Conservation (phyloP, 2,888 invertebrate species). For the Notodonta ziczac region DNA sequence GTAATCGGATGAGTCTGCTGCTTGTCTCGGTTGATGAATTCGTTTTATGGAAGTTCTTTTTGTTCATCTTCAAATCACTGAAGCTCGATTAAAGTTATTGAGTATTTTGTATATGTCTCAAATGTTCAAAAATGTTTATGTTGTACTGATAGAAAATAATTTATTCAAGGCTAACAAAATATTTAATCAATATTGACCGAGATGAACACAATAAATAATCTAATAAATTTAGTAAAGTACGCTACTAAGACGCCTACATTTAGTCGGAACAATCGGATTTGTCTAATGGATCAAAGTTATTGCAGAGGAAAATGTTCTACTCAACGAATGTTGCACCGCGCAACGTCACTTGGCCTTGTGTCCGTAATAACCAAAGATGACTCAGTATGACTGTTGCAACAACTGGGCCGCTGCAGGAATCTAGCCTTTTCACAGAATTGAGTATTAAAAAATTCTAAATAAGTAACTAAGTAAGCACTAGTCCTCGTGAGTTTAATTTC, state of each 20-base stretch:
- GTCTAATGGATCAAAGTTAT: constrained; percentile 55
- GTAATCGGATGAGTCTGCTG: constrained; percentile 74
- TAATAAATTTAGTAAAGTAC: constrained; percentile 12
- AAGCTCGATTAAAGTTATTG: constrained; percentile 50
- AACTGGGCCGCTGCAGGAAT: constrained; percentile 26
- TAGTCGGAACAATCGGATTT: constrained; percentile 51
- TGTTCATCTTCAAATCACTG: constrained; percentile 56
- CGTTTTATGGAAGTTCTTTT: constrained; percentile 67
- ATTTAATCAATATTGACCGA: not conserved
- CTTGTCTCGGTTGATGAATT: constrained; percentile 68
- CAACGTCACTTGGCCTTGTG: constrained; percentile 60
- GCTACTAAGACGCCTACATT: constrained; percentile 38
- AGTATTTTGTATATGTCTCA: constrained; percentile 40
- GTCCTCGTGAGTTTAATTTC: not conserved
- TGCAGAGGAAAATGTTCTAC: constrained; percentile 55
- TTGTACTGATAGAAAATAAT: not conserved
- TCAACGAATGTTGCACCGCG: constrained; percentile 60
- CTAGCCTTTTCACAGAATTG: constrained; percentile 43
- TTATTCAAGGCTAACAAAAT: constrained; percentile 10
- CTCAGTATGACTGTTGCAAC: constrained; percentile 61
- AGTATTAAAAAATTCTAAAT: not conserved
- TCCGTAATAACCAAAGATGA: constrained; percentile 65
- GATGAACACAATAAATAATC: not conserved
- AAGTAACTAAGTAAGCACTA: not conserved
- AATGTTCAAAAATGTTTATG: not conserved